Evolutionary conservation across 1,140 invertebrate genomes (phyloP), one percentile per base, ranked within the genome.

Genomic region (Caenorhabditis inopinata): DNA sequence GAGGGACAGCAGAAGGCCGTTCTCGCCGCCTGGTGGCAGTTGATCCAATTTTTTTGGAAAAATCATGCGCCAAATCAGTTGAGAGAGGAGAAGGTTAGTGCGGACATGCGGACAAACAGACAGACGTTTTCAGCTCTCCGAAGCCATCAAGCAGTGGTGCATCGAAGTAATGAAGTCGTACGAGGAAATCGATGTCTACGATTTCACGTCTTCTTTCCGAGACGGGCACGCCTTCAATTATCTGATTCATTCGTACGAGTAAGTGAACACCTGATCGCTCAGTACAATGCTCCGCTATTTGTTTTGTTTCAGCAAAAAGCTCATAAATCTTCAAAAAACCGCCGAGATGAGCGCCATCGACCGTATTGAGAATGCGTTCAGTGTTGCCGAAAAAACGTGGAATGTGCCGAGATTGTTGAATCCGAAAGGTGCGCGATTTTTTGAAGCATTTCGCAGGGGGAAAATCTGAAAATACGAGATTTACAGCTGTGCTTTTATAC

Each of bases 151-250:
- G 16, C 79, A 86, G 32, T 87, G 86, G 86, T 88, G 87, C 53
- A 81, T 87, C 16, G 84, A 88, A 49, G 84, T 85, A 25, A 85
- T 85, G 21, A 48, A 27, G 6, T 53, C 51, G 0, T 85, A 84
- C 74, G 83, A 87, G n/a, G 83, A 87, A 42, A 82, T 80, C 3
- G 29, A 23, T 9, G 83, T 87, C 53, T 84, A 79, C 73, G 86
- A 87, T 74, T 87, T 87, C 78, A 88, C 87, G 1, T 87, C 85
- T 18, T 85, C 84, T 11, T 87, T 85, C 78, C 32, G 86, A n/a
- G 86, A 87, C 78, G 86, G 86, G 11, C 83, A 83, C 35, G 86
- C 87, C 21, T 84, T 87, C 32, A 87, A 87, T 78, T 68, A 80
- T 29, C 74, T 87, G 18, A 58, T 87, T 21, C 85, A 88, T 62